These are phyloP conservation scores for Meteorus colon DNA, from an alignment of 2,888 invertebrate genomes.

Conservation along the genomic window DNA sequence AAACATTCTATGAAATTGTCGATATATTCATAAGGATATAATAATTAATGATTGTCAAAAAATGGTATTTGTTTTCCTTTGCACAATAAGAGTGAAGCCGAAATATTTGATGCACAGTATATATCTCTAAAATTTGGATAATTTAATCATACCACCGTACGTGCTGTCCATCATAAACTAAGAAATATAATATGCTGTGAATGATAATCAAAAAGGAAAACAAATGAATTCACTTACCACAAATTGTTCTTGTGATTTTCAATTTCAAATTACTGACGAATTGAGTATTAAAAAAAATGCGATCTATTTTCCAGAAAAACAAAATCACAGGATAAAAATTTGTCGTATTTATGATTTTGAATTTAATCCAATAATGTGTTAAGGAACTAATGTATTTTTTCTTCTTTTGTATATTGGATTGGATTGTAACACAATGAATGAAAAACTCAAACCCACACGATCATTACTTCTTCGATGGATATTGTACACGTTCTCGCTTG, in stretches of 20 bases:
- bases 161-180: neutral
- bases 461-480: conserved; percentile 73
- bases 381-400: conserved; percentile 73
- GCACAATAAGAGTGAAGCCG: neutral
- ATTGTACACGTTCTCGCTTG: conserved; percentile 68
- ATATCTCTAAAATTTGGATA: neutral
- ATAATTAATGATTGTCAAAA: conserved; percentile 25
- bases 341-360: conserved; percentile 56
- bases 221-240: conserved; percentile 55
- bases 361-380: conserved; percentile 46
- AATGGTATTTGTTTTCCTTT: conserved; percentile 44
- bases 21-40: conserved; percentile 34
- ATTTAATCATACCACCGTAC: neutral
- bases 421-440: conserved; percentile 74
- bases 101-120: conserved; percentile 1
- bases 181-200: neutral
- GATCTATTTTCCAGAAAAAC: conserved; percentile 1
- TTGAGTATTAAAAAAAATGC: neutral
- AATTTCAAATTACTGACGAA: conserved; percentile 19
- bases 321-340: conserved; percentile 57
- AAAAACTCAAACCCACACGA: conserved; percentile 73
- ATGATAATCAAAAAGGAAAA: conserved; percentile 52
- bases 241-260: conserved; percentile 58
- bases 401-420: conserved; percentile 74
- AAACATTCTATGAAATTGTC: conserved; percentile 37